Base-by-base conservation (phyloP, 2,797 vertebrate genomes). In the Heterohyrax brucei region DNA sequence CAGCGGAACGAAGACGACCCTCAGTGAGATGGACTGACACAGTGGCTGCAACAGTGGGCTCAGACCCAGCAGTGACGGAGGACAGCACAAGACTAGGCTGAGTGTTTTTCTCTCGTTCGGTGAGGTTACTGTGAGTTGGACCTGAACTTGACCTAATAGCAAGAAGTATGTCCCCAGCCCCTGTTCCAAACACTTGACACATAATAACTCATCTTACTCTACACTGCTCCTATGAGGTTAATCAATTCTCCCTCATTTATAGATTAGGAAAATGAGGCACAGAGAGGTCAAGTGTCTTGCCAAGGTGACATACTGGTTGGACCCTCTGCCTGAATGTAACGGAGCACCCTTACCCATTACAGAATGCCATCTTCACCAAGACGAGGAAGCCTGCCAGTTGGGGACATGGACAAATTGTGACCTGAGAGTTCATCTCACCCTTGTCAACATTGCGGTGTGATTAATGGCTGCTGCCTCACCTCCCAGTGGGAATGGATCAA, bases 181-280 rank as follows among this genome's bases (percentile, higher is more conserved):
- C 12, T 87, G 24, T 30, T 80, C 56, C 84, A 24, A 95, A 78
- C 87, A 76, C 83, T 84, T 46, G 50, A 87, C 9, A 3, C 22
- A 12, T 70, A 79, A 26, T 44, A 78, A 78, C 22, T 94, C 21
- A 80, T 56, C 50, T 87, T 48, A 46, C 61, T 59, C 50, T 70
- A n/a, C 28, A 70, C 28, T 53, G 28, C 48, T 16, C 44, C 18
- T 33, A 7, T 10, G 24, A 94, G 33, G 18, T 10, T 30, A 33
- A 19, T 62, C 59, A n/a, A 53, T 53, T 68, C 56, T 22, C 10
- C 10, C 44, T 8, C 22, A 62, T n/a, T 88, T 91, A 83, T 0
- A 68, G 81, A 46, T 70, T 76, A 72, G 50, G 50, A 85, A 86
- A 93, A 61, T 10, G 56, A 93, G 81, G 46, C 70, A 53, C 22